Conservation (phyloP, 2,113 vertebrate species). For the Poeciliopsis turrubarensis region DNA sequence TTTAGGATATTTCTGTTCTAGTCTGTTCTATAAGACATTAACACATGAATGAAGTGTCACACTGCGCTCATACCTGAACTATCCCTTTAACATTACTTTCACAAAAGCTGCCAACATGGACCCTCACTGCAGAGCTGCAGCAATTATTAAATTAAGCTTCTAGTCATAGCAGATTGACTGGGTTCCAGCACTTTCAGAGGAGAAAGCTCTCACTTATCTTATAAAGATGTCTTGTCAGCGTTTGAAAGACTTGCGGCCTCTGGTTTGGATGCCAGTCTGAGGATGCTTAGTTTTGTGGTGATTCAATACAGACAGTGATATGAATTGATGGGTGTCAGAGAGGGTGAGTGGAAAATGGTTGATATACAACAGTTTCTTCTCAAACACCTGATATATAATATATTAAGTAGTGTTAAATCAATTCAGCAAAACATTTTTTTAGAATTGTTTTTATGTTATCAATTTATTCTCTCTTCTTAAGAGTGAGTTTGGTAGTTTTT, state of each 20-base stretch:
- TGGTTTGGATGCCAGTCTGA: slow-evolving; percentile 31
- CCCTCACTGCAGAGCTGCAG: slow-evolving; percentile 31
- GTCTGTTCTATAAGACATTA: background rate
- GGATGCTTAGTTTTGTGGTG: slow-evolving; percentile 3
- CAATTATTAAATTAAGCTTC: slow-evolving; percentile 58
- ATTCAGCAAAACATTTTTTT: background rate
- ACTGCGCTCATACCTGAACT: background rate
- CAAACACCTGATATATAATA: background rate
- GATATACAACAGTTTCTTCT: background rate
- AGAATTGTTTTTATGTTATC: background rate
- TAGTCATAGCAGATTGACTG: slow-evolving; percentile 38
- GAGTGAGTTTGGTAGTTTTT: background rate
- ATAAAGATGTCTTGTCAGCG: slow-evolving; percentile 53
- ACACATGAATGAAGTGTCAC: background rate
- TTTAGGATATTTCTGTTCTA: no score
- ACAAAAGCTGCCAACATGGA: slow-evolving; percentile 33
- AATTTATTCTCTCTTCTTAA: background rate
- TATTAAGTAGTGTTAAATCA: background rate
- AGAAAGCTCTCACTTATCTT: slow-evolving; percentile 36
- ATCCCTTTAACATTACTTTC: slow-evolving; percentile 18
- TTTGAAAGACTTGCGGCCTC: slow-evolving; percentile 41
- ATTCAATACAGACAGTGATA: background rate
- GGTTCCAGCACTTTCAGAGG: slow-evolving; percentile 42
- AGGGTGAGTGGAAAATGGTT: no score
- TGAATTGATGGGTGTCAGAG: slow-evolving; percentile 43